A percentile compares a stretch with the other conserved stretches of the same genome.
phyloP scores from a whole-genome alignment of 2,888 invertebrate species.

The Lasioglossum villosulum region DNA sequence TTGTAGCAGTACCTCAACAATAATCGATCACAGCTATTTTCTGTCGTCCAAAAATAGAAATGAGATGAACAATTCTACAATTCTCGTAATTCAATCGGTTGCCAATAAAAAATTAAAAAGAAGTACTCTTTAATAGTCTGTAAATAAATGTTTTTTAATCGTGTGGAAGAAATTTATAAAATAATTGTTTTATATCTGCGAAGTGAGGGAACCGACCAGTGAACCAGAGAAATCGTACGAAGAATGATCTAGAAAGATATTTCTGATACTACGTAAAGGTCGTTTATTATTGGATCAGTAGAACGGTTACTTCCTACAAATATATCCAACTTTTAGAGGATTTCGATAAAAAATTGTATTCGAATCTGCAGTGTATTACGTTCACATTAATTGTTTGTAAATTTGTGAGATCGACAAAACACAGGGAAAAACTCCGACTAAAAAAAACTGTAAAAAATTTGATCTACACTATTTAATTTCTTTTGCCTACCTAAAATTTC shows the following conservation, averaged over 20 bases:
- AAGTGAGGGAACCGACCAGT: neutral
- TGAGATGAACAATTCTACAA: neutral
- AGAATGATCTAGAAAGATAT: conserved; percentile 86
- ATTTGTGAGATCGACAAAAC: neutral
- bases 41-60: neutral
- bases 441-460: neutral
- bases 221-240: conserved; percentile 2
- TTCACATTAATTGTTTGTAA: neutral
- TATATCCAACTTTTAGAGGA: neutral
- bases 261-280: conserved; percentile 86
- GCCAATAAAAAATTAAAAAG: neutral
- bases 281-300: neutral
- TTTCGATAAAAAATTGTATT: neutral
- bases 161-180: neutral
- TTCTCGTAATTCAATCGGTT: neutral
- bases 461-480: neutral
- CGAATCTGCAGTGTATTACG: neutral
- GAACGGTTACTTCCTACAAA: neutral
- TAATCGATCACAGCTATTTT: neutral
- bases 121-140: neutral
- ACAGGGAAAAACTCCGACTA: neutral
- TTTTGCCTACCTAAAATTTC: neutral
- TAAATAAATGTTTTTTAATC: neutral
- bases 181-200: neutral
- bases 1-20: neutral